These are phyloP conservation scores for Triplophysa tibetana DNA, from an alignment of 2,113 vertebrate genomes.

Conservation along the genomic window DNA sequence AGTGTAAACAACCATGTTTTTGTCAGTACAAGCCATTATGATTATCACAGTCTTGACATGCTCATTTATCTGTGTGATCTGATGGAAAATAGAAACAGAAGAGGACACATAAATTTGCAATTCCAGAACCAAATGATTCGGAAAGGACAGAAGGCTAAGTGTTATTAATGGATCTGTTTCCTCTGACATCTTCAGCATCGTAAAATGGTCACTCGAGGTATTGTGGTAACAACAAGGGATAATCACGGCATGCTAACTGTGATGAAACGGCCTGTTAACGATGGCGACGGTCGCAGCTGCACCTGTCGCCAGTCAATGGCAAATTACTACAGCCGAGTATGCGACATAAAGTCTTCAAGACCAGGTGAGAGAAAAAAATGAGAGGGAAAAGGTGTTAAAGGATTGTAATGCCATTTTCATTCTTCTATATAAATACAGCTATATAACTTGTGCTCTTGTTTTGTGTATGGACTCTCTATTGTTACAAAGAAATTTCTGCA, in stretches of 20 bases:
- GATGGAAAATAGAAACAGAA: slow-evolving; percentile 21
- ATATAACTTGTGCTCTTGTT: too few relatives aligned
- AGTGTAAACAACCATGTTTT: neutral
- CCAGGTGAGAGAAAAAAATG: slow-evolving; percentile 7
- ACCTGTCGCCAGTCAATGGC: slow-evolving; percentile 73
- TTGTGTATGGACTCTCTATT: too few relatives aligned
- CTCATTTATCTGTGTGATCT: slow-evolving; percentile 29
- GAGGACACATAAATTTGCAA: slow-evolving; percentile 33
- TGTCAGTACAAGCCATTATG: slow-evolving; percentile 1
- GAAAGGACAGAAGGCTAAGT: slow-evolving; percentile 42
- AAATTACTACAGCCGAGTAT: slow-evolving; percentile 76
- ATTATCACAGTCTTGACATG: slow-evolving; percentile 23
- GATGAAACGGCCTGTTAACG: slow-evolving; percentile 75
- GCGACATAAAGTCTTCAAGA: slow-evolving; percentile 68
- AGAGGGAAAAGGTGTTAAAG: neutral
- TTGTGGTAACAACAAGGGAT: slow-evolving; percentile 63
- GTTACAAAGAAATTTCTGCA: too few relatives aligned
- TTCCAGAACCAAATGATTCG: slow-evolving; percentile 29
- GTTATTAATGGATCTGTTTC: slow-evolving; percentile 55
- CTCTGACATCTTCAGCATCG: slow-evolving; percentile 38
- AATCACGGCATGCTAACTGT: slow-evolving; percentile 69
- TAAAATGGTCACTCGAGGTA: slow-evolving; percentile 48
- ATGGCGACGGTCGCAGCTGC: slow-evolving; percentile 68
- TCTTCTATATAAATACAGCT: too few relatives aligned
- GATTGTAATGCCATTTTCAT: too few relatives aligned